phyloP scores from a whole-genome alignment of 2,888 invertebrate species.

The Drosophila phalerata region DNA sequence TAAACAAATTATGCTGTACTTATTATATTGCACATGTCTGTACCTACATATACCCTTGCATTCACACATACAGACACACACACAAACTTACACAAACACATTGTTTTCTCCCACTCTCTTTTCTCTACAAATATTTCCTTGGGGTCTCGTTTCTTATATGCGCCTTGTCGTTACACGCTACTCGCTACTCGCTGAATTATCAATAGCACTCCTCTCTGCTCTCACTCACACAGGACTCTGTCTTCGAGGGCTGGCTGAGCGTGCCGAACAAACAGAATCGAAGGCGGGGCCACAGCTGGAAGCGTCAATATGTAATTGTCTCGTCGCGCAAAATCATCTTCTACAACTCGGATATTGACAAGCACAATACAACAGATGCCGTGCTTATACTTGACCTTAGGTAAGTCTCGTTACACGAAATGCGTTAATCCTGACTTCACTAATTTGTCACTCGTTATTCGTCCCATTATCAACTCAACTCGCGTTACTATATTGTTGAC shows the following conservation, averaged over 20 bases:
- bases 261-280: constrained; percentile 98
- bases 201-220: constrained; percentile 80
- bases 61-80: constrained; percentile 17
- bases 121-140: constrained; percentile 1
- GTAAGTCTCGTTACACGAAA: constrained; percentile 87
- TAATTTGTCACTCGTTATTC: background rate
- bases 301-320: constrained; percentile 98
- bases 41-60: constrained; percentile 1
- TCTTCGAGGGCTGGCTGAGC: constrained; percentile 98
- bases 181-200: constrained; percentile 40
- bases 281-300: constrained; percentile 96
- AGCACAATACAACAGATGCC: constrained; percentile 95
- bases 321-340: constrained; percentile 98
- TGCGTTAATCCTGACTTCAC: too few relatives aligned
- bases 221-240: constrained; percentile 87
- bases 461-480: background rate
- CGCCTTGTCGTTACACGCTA: constrained; percentile 10
- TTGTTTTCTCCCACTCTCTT: constrained; percentile 3
- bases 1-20: too few relatives aligned
- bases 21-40: too few relatives aligned
- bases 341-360: constrained; percentile 97
- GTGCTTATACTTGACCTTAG: constrained; percentile 97
- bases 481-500: background rate
- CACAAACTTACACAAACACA: constrained; percentile 23
- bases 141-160: constrained; percentile 7